Percentiles rank a stretch among this genome's conserved stretches.
phyloP scores from a whole-genome alignment of 2,113 vertebrate genomes.

The Larimichthys polyactis region DNA sequence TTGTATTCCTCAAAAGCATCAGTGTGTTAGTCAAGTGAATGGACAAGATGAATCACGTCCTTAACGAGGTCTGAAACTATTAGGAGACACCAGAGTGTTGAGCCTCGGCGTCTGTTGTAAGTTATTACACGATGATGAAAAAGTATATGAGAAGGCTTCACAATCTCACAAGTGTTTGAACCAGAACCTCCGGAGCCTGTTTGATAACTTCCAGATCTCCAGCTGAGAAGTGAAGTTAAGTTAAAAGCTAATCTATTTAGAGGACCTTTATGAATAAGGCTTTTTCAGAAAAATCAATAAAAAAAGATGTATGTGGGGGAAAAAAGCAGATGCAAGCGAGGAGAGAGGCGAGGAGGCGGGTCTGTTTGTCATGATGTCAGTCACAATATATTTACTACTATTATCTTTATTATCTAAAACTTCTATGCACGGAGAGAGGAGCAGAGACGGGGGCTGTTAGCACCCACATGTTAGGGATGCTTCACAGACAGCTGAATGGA shows the following conservation, averaged over 20 bases:
- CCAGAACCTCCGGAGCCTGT: background rate
- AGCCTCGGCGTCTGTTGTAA: background rate
- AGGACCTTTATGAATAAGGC: background rate
- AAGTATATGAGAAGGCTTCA: no score
- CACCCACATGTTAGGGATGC: background rate
- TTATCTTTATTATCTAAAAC: background rate
- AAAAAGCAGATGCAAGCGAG: background rate
- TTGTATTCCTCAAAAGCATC: background rate
- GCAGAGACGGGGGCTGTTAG: background rate
- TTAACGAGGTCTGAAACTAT: background rate
- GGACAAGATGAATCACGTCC: background rate
- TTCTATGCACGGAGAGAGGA: background rate
- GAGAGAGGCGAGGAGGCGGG: background rate
- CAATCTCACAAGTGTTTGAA: background rate
- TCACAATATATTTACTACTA: background rate
- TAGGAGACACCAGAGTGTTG: background rate
- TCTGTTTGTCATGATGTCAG: conserved; percentile 17
- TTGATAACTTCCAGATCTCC: background rate
- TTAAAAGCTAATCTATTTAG: background rate
- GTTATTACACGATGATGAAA: background rate
- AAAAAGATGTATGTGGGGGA: background rate
- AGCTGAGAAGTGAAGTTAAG: background rate
- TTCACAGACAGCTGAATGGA: background rate
- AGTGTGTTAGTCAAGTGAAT: background rate
- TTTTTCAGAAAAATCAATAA: background rate